phyloP scores from a whole-genome alignment of 2,113 vertebrate species.

The Carassius auratus region DNA sequence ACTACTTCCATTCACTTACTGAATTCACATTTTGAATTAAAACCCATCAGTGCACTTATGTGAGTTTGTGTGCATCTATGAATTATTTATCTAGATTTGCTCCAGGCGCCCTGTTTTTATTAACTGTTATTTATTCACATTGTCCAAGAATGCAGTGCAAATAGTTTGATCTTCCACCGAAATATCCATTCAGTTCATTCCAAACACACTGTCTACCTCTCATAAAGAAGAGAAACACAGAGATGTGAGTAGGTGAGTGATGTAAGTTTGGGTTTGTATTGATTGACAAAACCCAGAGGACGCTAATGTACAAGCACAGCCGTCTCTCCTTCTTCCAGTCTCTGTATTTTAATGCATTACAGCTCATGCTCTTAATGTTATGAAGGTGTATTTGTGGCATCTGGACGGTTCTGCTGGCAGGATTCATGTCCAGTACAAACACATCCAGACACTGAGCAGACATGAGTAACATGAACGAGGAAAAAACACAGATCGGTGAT shows the following conservation, averaged over 20 bases:
- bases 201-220: not conserved
- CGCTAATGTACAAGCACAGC: not conserved
- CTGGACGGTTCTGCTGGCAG: not conserved
- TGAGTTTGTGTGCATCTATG: not conserved
- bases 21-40: not conserved
- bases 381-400: conserved; percentile 4
- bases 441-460: conserved; percentile 25
- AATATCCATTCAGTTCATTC: not conserved
- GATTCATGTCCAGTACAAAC: conserved; percentile 1
- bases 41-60: not conserved
- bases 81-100: conserved; percentile 4
- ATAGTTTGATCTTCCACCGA: not conserved
- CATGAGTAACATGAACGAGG: not conserved
- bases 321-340: not conserved
- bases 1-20: not conserved
- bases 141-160: not conserved
- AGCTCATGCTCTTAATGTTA: not conserved
- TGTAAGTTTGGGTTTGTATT: not conserved
- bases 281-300: conserved; percentile 11
- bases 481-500: conserved; percentile 13
- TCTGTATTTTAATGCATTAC: not conserved
- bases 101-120: not conserved
- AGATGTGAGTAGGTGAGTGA: not conserved
- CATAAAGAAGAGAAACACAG: not conserved
- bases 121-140: not conserved